These are phyloP conservation scores for Intellagama lesueurii DNA, from an alignment of 2,797 vertebrate species.

Conservation along the genomic window DNA sequence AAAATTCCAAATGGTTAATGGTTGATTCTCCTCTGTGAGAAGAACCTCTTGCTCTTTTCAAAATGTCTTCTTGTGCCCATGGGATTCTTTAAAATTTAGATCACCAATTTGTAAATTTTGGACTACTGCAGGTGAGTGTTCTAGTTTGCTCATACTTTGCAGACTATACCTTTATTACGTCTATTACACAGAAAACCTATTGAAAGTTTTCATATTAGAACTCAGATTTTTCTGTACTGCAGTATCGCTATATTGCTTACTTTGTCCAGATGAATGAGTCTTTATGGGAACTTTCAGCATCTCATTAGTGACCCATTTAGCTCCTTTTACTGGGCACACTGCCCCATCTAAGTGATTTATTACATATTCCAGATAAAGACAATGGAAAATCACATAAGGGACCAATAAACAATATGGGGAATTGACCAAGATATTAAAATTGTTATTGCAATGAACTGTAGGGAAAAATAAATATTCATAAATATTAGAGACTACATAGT, in stretches of 20 bases:
- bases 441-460: constrained; percentile 18
- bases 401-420: too few species aligned
- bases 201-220: background rate
- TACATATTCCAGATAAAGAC: constrained; percentile 42
- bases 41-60: background rate
- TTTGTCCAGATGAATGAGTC: background rate
- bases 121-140: background rate
- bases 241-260: background rate
- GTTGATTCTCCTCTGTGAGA: background rate
- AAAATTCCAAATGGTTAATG: background rate
- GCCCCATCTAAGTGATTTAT: constrained; percentile 49
- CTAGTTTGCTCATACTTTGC: background rate
- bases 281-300: background rate
- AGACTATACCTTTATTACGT: background rate
- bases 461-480: background rate
- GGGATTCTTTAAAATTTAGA: background rate
- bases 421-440: constrained; percentile 41
- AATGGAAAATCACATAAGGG: constrained; percentile 38
- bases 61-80: background rate
- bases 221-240: background rate
- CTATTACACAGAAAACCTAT: background rate
- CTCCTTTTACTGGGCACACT: constrained; percentile 46
- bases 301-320: constrained; percentile 48
- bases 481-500: background rate
- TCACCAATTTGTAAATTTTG: background rate